Conservation (phyloP, 2,113 vertebrate genomes). For the Cynopterus brachyotis region DNA sequence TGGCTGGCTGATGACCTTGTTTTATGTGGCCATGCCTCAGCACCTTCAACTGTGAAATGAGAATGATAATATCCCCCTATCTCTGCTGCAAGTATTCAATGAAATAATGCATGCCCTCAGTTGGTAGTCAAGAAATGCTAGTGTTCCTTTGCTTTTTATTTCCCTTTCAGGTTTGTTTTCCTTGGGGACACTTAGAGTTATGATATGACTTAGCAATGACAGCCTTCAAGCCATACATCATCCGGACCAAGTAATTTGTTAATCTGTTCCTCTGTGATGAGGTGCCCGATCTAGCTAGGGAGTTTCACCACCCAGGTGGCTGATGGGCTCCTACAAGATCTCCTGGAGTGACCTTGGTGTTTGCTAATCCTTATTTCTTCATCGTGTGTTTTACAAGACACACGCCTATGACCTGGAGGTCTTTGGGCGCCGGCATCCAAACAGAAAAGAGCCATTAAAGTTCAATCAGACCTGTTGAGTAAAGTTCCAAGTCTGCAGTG, state of each 20-base stretch:
- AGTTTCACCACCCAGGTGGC: background rate
- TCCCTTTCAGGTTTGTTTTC: background rate
- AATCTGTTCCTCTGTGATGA: background rate
- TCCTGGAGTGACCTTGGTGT: background rate
- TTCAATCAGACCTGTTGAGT: slow-evolving; percentile 8
- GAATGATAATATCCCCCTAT: background rate
- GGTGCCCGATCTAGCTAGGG: background rate
- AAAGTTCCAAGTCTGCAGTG: background rate
- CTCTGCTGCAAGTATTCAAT: background rate
- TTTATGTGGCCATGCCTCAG: background rate
- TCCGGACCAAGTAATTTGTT: background rate
- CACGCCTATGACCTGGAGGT: background rate
- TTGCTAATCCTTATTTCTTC: slow-evolving; percentile 50
- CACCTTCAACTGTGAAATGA: background rate
- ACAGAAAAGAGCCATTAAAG: slow-evolving; percentile 44
- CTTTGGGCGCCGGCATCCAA: background rate
- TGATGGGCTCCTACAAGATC: background rate
- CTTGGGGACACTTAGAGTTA: background rate
- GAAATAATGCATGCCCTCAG: background rate
- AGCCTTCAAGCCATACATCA: background rate
- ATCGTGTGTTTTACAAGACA: slow-evolving; percentile 52
- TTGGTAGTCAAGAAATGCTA: background rate
- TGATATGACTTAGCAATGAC: background rate
- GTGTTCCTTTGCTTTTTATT: background rate
- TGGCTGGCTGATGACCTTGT: background rate